Evolutionary conservation across 2,113 vertebrate genomes (phyloP).

Genomic region (Channa maculata): DNA sequence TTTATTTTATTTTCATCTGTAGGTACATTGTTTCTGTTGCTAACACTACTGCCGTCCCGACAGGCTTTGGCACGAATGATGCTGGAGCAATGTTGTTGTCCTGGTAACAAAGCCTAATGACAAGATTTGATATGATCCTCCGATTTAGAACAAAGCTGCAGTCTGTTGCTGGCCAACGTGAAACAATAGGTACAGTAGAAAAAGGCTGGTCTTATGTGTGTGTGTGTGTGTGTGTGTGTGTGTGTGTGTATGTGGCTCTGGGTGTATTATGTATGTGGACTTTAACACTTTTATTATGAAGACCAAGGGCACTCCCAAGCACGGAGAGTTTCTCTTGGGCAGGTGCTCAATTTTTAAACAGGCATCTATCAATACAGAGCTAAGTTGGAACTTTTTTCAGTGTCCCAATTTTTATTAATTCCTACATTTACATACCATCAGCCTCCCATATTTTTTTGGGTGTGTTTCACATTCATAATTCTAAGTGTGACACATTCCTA

Average conservation of each 20-base stretch:
- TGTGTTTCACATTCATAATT: too few species aligned
- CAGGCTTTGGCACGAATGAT: conserved; percentile 37
- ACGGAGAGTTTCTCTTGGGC: not conserved
- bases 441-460: too few species aligned
- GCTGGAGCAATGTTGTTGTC: conserved; percentile 59
- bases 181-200: conserved; percentile 31
- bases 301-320: conserved; percentile 2
- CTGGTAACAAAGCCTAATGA: conserved; percentile 73
- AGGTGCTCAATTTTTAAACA: too few species aligned
- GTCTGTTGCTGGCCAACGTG: conserved; percentile 44
- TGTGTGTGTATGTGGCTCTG: conserved; percentile 11
- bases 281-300: not conserved
- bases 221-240: conserved; percentile 24
- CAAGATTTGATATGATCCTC: conserved; percentile 65
- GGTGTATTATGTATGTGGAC: too few species aligned
- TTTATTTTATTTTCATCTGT: conserved; percentile 51
- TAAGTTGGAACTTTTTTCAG: too few species aligned
- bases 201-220: conserved; percentile 31
- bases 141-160: conserved; percentile 60
- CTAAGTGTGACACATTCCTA: too few species aligned
- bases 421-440: too few species aligned
- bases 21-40: conserved; percentile 22
- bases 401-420: too few species aligned
- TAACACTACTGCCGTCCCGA: conserved; percentile 8
- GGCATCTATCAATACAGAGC: too few species aligned